Evolutionary conservation across 2,888 invertebrate species (phyloP).

Genomic region (Brachylomia viminalis): DNA sequence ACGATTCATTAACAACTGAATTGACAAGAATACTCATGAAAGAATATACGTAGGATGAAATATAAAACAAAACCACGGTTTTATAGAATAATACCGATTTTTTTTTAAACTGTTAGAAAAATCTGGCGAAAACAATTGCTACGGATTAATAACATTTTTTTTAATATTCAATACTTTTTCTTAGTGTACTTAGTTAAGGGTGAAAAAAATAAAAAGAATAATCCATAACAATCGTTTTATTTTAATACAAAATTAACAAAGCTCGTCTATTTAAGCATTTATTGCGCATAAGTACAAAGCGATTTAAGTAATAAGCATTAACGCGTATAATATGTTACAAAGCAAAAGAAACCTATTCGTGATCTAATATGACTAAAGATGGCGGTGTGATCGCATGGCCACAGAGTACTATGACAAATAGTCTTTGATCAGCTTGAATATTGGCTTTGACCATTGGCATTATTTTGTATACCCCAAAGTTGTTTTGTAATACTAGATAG

Average conservation of each 20-base stretch:
- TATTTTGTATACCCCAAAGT: background rate
- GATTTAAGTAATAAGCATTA: slow-evolving; percentile 60
- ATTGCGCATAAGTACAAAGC: slow-evolving; percentile 67
- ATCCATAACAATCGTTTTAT: slow-evolving; percentile 64
- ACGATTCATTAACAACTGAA: background rate
- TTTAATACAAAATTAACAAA: slow-evolving; percentile 50
- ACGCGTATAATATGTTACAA: slow-evolving; percentile 47
- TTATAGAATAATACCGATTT: slow-evolving; percentile 19
- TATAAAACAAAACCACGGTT: slow-evolving; percentile 8
- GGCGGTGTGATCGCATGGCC: slow-evolving; percentile 37
- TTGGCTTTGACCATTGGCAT: background rate
- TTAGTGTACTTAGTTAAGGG: background rate
- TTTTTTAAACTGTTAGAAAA: background rate
- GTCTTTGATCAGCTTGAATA: background rate
- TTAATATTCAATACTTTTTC: background rate
- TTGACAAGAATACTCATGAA: slow-evolving; percentile 2
- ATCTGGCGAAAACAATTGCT: slow-evolving; percentile 26
- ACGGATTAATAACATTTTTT: slow-evolving; percentile 37
- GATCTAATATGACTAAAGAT: slow-evolving; percentile 44
- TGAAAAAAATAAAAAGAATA: slow-evolving; percentile 45
- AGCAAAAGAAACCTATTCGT: slow-evolving; percentile 34
- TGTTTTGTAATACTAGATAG: slow-evolving; percentile 9
- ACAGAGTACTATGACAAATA: background rate
- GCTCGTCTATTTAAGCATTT: slow-evolving; percentile 60
- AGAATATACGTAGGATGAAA: slow-evolving; percentile 2